phyloP scores from a whole-genome alignment of 2,113 vertebrate genomes.

The Myotis davidii region DNA sequence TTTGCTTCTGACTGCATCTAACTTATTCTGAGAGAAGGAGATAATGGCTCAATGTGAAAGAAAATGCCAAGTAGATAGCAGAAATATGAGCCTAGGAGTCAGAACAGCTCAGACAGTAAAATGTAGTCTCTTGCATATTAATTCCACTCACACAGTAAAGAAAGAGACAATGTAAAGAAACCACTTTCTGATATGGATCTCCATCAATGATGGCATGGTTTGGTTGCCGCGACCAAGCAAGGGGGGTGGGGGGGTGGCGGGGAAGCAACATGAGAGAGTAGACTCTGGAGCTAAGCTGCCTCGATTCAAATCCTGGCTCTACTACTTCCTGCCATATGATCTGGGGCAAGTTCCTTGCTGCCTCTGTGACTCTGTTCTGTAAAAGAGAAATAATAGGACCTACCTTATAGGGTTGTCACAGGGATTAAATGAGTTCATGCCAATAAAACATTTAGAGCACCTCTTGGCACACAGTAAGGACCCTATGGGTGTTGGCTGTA shows the following conservation, averaged over 20 bases:
- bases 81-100: not conserved
- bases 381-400: not conserved
- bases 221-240: not conserved
- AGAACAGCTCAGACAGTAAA: not conserved
- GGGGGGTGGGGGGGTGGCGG: no score
- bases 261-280: accelerated
- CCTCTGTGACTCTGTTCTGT: not conserved
- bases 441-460: not conserved
- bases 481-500: not conserved
- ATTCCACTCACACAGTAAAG: not conserved
- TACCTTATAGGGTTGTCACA: not conserved
- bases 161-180: not conserved
- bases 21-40: not conserved
- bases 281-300: not conserved
- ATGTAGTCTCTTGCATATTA: not conserved
- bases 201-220: not conserved
- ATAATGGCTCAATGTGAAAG: not conserved
- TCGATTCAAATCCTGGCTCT: not conserved
- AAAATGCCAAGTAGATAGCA: not conserved
- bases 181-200: not conserved
- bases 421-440: not conserved
- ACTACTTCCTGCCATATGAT: not conserved
- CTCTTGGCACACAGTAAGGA: not conserved
- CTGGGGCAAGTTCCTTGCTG: not conserved
- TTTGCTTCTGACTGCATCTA: not conserved